Percentiles rank a stretch among this genome's conserved stretches.
Evolutionary conservation across 2,113 vertebrate species (phyloP).

Genomic region (Eublepharis macularius): DNA sequence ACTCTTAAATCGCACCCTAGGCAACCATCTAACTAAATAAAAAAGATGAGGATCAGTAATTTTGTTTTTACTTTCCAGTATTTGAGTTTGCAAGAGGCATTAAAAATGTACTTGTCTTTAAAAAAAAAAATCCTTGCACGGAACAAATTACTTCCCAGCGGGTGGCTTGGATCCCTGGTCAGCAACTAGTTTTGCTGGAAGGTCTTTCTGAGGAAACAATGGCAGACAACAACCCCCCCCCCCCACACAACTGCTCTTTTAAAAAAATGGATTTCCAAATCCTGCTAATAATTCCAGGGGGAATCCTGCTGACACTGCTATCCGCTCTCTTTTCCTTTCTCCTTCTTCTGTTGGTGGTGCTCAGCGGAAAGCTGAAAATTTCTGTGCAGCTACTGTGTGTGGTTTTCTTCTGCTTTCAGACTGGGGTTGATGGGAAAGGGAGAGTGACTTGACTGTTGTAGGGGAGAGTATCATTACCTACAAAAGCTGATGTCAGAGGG

Average conservation of each 20-base stretch:
- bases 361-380: too few relatives aligned
- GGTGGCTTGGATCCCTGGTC: constrained; percentile 23
- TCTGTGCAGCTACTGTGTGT: not conserved
- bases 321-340: not conserved
- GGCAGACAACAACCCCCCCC: not conserved
- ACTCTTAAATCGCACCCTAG: not conserved
- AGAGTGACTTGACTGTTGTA: too few relatives aligned
- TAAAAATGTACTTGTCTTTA: constrained; percentile 35
- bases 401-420: not conserved
- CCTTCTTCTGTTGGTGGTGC: not conserved
- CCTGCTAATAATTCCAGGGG: too few relatives aligned
- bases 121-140: constrained; percentile 33
- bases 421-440: not conserved
- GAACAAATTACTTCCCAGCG: constrained; percentile 56
- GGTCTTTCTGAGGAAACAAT: not conserved
- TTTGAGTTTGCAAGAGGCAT: constrained; percentile 36
- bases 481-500: not conserved
- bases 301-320: not conserved
- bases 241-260: not conserved
- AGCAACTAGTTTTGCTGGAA: not conserved
- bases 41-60: constrained; percentile 22
- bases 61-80: constrained; percentile 41
- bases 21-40: constrained; percentile 29
- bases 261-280: not conserved
- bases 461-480: too few relatives aligned